Evolutionary conservation across 2,797 vertebrate species (phyloP), one percentile per base, ranked within the genome.

Genomic region (Eidolon dupreanum): DNA sequence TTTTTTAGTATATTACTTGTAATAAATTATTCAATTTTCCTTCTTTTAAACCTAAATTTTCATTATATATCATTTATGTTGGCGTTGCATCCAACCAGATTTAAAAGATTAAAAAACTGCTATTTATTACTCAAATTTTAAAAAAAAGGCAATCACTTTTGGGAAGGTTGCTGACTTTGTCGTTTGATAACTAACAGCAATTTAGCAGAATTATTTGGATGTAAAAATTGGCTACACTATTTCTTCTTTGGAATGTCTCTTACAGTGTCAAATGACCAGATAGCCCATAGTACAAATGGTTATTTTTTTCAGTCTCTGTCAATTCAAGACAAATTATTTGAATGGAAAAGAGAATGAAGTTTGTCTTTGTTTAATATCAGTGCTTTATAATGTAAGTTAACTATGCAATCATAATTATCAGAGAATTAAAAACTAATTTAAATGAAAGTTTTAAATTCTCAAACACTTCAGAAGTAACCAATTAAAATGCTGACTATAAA

Each of bases 381-480:
- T 79, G 41, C 53, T 24, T 77, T 82, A 38, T 22, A 49, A 51
- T 74, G 17, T 66, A 49, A 79, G 77, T 36, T 81, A 75, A 68
- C 55, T 74, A 11, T 49, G 7, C 71, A 43, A 61, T 61, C 31
- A 33, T 33, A 55, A 70, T 88, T 46, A 65, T 36, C 43, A 15
- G 20, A 51, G 46, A 90, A 66, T 43, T 91, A 70, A 77, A 96
- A 91, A 38, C n/a, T 71, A 70, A 28, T 17, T 83, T 68, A 91
- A 94, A 43, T 91, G 36, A 75, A 77, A 86, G 12, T 91, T 87
- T 91, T 68, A 77, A 90, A 82, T 86, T 12, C 49, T 61, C 36
- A 63, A 77, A 63, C 3, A 57, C 24, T 82, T 83, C 31, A 59
- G 83, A 83, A 38, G 36, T 82, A 77, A 51, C 0, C 41, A n/a